Evolutionary conservation across 2,888 invertebrate species (phyloP).

Genomic region (Seladonia tumulorum): DNA sequence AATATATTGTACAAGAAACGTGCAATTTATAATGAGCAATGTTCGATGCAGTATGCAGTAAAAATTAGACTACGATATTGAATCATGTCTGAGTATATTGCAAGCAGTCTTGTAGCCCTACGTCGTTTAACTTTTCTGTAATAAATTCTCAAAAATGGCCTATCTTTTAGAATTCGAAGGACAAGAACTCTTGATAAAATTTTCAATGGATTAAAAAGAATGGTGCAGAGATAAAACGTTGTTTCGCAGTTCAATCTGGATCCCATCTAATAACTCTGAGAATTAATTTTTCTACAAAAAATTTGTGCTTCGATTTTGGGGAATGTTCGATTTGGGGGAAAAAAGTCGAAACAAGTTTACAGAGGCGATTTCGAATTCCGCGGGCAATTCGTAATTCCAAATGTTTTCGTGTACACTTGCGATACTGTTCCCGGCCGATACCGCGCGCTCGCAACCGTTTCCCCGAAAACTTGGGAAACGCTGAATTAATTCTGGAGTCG

Average conservation of each 20-base stretch:
- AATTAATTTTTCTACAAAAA: neutral
- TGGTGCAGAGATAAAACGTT: too few species aligned
- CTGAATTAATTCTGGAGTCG: constrained; percentile 51
- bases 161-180: too few species aligned
- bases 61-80: too few species aligned
- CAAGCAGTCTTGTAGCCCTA: too few species aligned
- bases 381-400: neutral
- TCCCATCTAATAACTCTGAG: neutral
- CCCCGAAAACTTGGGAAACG: constrained; percentile 44
- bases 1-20: too few species aligned
- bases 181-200: too few species aligned
- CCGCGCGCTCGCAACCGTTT: neutral
- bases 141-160: neutral
- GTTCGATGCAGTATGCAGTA: too few species aligned
- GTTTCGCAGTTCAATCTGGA: too few species aligned
- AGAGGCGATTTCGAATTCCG: neutral
- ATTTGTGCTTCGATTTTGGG: neutral
- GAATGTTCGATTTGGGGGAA: too few species aligned
- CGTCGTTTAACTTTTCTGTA: neutral
- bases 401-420: neutral
- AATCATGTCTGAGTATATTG: too few species aligned
- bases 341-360: neutral
- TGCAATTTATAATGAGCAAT: too few species aligned
- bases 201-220: too few species aligned
- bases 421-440: neutral